Evolutionary conservation across 1,140 invertebrate genomes (phyloP).

Genomic region (Pseudoatta argentina): DNA sequence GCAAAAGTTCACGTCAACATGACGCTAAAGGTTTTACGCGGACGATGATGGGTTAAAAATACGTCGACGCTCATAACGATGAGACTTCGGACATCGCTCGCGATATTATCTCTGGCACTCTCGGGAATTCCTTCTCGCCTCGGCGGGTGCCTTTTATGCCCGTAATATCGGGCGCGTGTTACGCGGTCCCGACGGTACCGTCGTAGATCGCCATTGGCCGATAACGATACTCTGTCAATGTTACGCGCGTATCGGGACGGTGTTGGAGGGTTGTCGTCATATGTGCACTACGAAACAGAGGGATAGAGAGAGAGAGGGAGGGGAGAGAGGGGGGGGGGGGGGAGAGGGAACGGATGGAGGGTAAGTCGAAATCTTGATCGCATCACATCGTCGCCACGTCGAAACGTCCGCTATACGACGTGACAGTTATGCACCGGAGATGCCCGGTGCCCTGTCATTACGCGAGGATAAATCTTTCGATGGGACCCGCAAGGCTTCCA

Average conservation of each 20-base stretch:
- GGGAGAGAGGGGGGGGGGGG: neutral
- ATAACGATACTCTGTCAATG: slow-evolving; percentile 71
- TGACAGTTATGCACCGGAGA: slow-evolving; percentile 77
- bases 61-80: slow-evolving; percentile 54
- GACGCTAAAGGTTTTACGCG: neutral
- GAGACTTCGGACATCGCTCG: slow-evolving; percentile 51
- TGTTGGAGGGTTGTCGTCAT: slow-evolving; percentile 51
- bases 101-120: slow-evolving; percentile 69
- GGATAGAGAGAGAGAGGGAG: neutral
- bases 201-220: slow-evolving; percentile 63
- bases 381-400: slow-evolving; percentile 67
- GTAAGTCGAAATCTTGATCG: slow-evolving; percentile 74
- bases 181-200: slow-evolving; percentile 53
- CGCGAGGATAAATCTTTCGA: slow-evolving; percentile 72
- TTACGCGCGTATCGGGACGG: slow-evolving; percentile 43
- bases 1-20: neutral
- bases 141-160: slow-evolving; percentile 66
- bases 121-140: slow-evolving; percentile 73
- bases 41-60: slow-evolving; percentile 42
- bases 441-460: slow-evolving; percentile 73
- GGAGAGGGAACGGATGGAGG: neutral
- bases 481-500: slow-evolving; percentile 65
- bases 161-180: slow-evolving; percentile 74
- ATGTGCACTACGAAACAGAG: slow-evolving; percentile 35
- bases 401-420: slow-evolving; percentile 65